Percentiles rank a stretch among this genome's conserved stretches.
These are phyloP conservation scores for Octomys mimax DNA, from an alignment of 2,797 vertebrate species.

Conservation along the genomic window DNA sequence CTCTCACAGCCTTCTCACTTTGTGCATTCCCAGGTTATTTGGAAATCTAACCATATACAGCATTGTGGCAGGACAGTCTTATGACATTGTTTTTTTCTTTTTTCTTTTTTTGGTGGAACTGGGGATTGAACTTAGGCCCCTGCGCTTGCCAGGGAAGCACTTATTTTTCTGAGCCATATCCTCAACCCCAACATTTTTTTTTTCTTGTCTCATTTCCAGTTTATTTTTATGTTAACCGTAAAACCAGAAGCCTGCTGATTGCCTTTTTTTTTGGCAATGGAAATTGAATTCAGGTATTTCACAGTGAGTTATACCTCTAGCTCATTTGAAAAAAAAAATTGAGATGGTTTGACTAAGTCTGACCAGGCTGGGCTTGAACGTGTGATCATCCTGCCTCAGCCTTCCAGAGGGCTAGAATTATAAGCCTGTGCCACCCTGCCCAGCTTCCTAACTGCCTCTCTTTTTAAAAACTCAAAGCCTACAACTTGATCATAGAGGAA, in stretches of 20 bases:
- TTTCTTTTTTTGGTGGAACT: too few species aligned
- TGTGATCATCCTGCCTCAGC: background rate
- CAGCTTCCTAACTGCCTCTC: background rate
- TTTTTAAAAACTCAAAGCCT: background rate
- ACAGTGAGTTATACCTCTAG: background rate
- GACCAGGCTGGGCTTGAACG: background rate
- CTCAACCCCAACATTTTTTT: too few species aligned
- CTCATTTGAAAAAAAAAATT: background rate
- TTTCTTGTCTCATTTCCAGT: background rate
- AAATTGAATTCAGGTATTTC: background rate
- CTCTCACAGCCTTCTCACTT: background rate
- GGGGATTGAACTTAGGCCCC: too few species aligned
- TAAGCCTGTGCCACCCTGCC: background rate
- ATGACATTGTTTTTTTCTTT: too few species aligned
- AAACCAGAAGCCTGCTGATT: background rate
- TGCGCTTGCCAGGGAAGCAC: too few species aligned
- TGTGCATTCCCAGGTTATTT: background rate
- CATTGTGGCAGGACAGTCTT: too few species aligned
- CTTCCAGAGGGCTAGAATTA: background rate
- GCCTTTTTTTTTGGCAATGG: background rate
- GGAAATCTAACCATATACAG: too few species aligned
- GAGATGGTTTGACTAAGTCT: background rate
- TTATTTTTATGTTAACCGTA: background rate
- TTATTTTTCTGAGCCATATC: too few species aligned
- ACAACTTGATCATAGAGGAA: background rate